Evolutionary conservation across 2,113 vertebrate genomes (phyloP).

Genomic region (Bombycilla garrulus): DNA sequence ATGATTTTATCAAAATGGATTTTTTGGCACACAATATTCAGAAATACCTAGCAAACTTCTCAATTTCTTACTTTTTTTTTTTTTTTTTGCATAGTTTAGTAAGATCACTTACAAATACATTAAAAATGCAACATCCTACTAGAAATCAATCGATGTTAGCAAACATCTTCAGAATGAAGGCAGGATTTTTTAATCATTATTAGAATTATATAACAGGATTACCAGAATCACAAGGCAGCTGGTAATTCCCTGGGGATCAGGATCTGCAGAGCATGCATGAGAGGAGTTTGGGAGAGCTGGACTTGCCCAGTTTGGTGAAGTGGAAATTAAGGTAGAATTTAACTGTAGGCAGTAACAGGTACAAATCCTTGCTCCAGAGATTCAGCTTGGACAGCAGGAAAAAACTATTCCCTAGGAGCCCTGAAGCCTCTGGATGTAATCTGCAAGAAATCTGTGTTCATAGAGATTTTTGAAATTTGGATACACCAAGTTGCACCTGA

Average conservation of each 20-base stretch:
- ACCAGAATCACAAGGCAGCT: not conserved
- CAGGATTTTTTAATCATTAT: not conserved
- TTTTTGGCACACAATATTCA: not conserved
- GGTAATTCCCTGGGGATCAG: not conserved
- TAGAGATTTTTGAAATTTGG: not conserved
- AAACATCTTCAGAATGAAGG: not conserved
- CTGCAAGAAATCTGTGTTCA: not conserved
- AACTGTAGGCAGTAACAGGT: not conserved
- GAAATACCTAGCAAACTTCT: not conserved
- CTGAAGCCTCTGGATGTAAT: not conserved
- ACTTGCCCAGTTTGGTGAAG: not conserved
- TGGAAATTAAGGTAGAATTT: not conserved
- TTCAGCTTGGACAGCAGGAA: not conserved
- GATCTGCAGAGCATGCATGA: not conserved
- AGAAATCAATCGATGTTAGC: not conserved
- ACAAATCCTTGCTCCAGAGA: not conserved
- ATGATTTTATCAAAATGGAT: not conserved
- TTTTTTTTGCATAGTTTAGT: not conserved
- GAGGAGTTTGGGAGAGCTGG: not conserved
- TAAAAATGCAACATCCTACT: not conserved
- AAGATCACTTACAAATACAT: not conserved
- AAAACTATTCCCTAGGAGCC: not conserved
- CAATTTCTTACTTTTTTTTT: not conserved
- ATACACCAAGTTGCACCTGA: not conserved
- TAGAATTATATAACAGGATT: not conserved